Evolutionary conservation across 2,797 vertebrate genomes (phyloP), one percentile per base, ranked within the genome.

Genomic region (Paedocypris micromegethes): DNA sequence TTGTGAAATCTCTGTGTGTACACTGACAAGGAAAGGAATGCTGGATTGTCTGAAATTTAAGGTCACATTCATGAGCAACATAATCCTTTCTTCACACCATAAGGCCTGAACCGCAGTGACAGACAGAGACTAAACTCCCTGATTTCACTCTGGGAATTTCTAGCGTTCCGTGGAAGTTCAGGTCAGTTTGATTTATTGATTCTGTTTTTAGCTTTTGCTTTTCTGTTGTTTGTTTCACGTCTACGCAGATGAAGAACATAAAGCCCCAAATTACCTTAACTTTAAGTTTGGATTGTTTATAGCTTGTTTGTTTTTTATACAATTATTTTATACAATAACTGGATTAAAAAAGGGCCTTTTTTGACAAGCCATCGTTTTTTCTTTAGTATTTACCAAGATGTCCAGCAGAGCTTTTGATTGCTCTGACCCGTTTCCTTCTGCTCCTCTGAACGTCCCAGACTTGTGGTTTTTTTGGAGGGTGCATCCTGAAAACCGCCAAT

Each of bases 371-470:
- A 51, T 70, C 57, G 63, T 63, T 46, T 23, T 52, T 64, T 58
- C 64, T 51, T 48, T 23, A 70, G 53, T 38, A 1, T 63, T 9
- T 3, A 2, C 41, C 23, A 48, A 64, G 47, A 70, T 70, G 54
- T 64, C 68, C 60, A 70, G 39, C 47, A 58, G 53, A 52, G 68
- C 4, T 2, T 61, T 44, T 64, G 60, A 70, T 70, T 70, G 68
- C 68, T n/a, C 4, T 52, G 68, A 70, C 60, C 60, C 41, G 68
- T 69, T 68, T 68, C 60, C 41, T 41, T 68, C 40, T 49, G 48
- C 42, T 47, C 51, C 61, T 66, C n/a, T 38, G 41, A 73, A 23
- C 23, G n/a, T 78, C 73, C 77, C 41, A 73, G 41, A 68, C 70
- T 74, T 54, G 62, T 59, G 72, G 54, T 66, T 53, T 64, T 39